Base-by-base conservation (phyloP, 2,888 invertebrate genomes). In the Lochmaea crataegi region DNA sequence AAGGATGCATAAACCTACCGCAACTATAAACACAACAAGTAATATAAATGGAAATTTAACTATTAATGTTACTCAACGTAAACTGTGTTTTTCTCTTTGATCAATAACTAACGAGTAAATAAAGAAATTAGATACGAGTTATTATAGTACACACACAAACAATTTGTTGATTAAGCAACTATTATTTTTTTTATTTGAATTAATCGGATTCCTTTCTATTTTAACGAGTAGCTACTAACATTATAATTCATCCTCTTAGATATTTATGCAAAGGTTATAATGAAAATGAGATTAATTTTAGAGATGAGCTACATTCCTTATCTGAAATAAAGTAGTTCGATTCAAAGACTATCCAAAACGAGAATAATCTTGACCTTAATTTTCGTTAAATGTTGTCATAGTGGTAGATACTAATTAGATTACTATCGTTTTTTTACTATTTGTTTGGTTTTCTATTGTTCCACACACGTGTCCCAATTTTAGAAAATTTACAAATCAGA, bases 291-390 rank as follows among this genome's bases (percentile, higher is more conserved):
- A 60, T 38, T 38, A 38, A 38, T 60, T 38, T 32, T 38, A 16
- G 3, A 32, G 60, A 60, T 60, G 60, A 60, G 16, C 60, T 38
- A 60, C 60, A 60, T 60, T 60, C 60, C 60, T 60, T 60, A 60
- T 60, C 60, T 60, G 53, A 32, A 60, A 60, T 32, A 5, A 57
- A 60, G 38, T 60, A 60, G 38, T 32, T 58, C 26, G 57, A 58
- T 58, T 56, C 11, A 26, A 26, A 26, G 57, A 6, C 12, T 2
- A 26, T 57, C 57, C 60, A 38, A 60, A 60, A 60, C 26, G 60
- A 60, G 60, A 60, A n/a, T n/a, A 60, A 38, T 60, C 60, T 60
- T 60, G 60, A 60, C 60, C 60, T 60, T 60, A 60, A 60, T 60
- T 60, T 58, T 14, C 5, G 14, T 58, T 16, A 32, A 58, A 16